Percentiles rank a stretch among this genome's conserved stretches.
These are phyloP conservation scores for human (Homo sapiens) DNA, from an alignment of 2,113 vertebrate genomes.

Conservation along the genomic window GRCh38 chr6:166549501-166550000, in stretches of 20 bases:
- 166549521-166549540: neutral
- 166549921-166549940: neutral
- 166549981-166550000: neutral
- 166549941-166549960: neutral
- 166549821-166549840: neutral
- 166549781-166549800: neutral
- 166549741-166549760: neutral
- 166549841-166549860: neutral
- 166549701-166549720: neutral
- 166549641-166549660: neutral
- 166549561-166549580: neutral
- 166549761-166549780: neutral
- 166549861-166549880: accelerated
- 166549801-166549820: neutral
- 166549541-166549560: neutral
- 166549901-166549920: neutral
- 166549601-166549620: neutral
- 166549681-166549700: neutral
- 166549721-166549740: too few relatives aligned
- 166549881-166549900: accelerated
- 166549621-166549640: neutral
- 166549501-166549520: neutral
- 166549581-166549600: neutral
- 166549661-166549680: neutral
- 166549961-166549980: neutral